These are phyloP conservation scores for Bacillus rossius DNA, from an alignment of 1,140 invertebrate species.

Conservation along the genomic window DNA sequence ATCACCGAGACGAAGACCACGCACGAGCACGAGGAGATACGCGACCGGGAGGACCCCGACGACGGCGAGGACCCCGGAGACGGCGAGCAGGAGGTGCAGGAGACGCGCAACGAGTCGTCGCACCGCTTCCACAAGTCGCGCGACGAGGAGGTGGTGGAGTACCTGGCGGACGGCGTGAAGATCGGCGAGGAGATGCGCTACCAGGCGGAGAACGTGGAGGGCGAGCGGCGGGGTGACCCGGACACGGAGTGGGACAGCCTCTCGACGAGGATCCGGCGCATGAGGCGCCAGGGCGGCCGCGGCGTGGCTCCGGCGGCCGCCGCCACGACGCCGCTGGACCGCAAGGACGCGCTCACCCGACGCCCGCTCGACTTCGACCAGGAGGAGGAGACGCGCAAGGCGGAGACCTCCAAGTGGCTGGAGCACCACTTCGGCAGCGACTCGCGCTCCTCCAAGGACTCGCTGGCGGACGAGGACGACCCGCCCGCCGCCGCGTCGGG, in stretches of 20 bases:
- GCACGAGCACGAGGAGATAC: conserved; percentile 72
- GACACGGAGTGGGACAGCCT: conserved; percentile 67
- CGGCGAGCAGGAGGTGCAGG: conserved; percentile 42
- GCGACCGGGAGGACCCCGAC: conserved; percentile 65
- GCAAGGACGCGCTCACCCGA: conserved; percentile 73
- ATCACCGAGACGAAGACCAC: conserved; percentile 75
- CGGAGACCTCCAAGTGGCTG: conserved; percentile 84
- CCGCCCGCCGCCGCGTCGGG: conserved; percentile 45
- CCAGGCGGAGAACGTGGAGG: conserved; percentile 70
- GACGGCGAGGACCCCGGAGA: conserved; percentile 45
- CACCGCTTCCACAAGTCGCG: conserved; percentile 47
- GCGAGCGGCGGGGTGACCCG: conserved; percentile 50
- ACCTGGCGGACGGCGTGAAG: conserved; percentile 61
- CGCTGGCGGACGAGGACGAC: conserved; percentile 48
- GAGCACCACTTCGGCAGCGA: conserved; percentile 87
- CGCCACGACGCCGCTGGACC: conserved; percentile 33
- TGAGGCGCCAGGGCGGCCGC: conserved; percentile 46
- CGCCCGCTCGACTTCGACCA: conserved; percentile 75
- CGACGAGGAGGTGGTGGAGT: conserved; percentile 69
- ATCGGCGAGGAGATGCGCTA: conserved; percentile 70
- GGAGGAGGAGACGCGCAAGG: conserved; percentile 82
- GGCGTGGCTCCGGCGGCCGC: conserved; percentile 15
- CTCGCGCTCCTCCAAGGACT: conserved; percentile 67
- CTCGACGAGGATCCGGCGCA: conserved; percentile 61
- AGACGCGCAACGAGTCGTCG: conserved; percentile 48